Base-by-base conservation (phyloP, 2,888 invertebrate species). In the Pachymerium ferrugineum region DNA sequence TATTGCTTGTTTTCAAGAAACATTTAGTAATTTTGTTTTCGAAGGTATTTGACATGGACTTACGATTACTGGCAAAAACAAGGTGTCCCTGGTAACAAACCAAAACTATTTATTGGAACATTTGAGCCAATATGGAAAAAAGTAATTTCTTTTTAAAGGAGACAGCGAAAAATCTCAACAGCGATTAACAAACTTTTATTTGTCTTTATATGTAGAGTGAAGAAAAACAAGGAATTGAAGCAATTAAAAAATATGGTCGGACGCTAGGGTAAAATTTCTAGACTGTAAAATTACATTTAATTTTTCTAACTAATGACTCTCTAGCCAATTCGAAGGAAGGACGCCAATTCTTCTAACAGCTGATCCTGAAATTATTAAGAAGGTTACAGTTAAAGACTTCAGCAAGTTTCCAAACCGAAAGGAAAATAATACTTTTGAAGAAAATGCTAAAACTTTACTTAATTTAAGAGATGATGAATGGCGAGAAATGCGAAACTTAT, bases 401-500 rank as follows among this genome's bases (percentile, higher is more conserved):
- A 16, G 16, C 47, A 47, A 16, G n/a, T 47, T 47, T 16, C 16
- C 2, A 6, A 22, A 47, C n/a, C 16, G 47, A 47, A 47, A 22
- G 22, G 47, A 19, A 47, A 42, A 8, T 47, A 3, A n/a, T n/a
- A n/a, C n/a, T n/a, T n/a, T n/a, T n/a, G n/a, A n/a, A n/a, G n/a
- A n/a, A n/a, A n/a, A n/a, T n/a, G n/a, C n/a, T n/a, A n/a, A n/a
- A n/a, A n/a, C n/a, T n/a, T n/a, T n/a, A n/a, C n/a, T n/a, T n/a
- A n/a, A n/a, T 22, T 76, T 76, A n/a, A 35, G 71, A 68, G 77
- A 75, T 29, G 73, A 74, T 16, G 78, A 77, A 0, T 78, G 78
- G 78, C 78, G 78, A 35, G 74, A 76, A 35, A 73, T 78, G 25
- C 71, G 78, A 28, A 71, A 73, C 8, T 72, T 74, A 6, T 72